These are phyloP conservation scores for Poecilia velifera DNA, from an alignment of 2,797 vertebrate genomes.

Conservation along the genomic window DNA sequence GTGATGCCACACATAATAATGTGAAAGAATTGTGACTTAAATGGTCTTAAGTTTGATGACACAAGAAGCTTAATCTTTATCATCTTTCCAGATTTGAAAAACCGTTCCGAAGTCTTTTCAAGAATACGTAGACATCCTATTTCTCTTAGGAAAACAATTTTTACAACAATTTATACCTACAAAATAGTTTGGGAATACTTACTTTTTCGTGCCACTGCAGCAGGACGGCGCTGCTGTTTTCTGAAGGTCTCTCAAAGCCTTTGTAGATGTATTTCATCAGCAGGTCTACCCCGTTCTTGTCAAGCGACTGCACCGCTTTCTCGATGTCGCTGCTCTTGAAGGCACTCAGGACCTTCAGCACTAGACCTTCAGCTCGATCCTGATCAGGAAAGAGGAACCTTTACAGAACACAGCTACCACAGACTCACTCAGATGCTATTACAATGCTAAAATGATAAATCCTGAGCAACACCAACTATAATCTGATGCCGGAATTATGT, in stretches of 20 bases:
- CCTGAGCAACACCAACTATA: not conserved
- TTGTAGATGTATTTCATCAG: conserved; percentile 99
- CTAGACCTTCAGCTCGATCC: conserved; percentile 95
- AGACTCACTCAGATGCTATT: not conserved
- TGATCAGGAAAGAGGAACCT: conserved; percentile 45
- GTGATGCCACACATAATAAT: not conserved
- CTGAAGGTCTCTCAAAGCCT: conserved; percentile 95
- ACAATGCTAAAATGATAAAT: not conserved
- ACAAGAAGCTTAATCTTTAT: too few species aligned
- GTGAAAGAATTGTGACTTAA: not conserved
- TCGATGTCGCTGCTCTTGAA: conserved; percentile 98
- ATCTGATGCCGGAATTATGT: not conserved
- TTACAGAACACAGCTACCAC: not conserved
- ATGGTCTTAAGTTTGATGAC: not conserved
- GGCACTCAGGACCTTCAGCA: conserved; percentile 95
- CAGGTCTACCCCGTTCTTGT: conserved; percentile 93
- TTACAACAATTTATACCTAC: not conserved
- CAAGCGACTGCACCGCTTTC: conserved; percentile 94
- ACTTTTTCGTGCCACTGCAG: conserved; percentile 99
- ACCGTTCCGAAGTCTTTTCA: not conserved
- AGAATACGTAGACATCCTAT: not conserved
- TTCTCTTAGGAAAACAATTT: not conserved
- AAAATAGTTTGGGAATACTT: not conserved
- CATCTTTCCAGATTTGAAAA: not conserved
- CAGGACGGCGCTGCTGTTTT: conserved; percentile 96